Conservation (phyloP, 2,797 vertebrate species). For the Erithacus rubecula region DNA sequence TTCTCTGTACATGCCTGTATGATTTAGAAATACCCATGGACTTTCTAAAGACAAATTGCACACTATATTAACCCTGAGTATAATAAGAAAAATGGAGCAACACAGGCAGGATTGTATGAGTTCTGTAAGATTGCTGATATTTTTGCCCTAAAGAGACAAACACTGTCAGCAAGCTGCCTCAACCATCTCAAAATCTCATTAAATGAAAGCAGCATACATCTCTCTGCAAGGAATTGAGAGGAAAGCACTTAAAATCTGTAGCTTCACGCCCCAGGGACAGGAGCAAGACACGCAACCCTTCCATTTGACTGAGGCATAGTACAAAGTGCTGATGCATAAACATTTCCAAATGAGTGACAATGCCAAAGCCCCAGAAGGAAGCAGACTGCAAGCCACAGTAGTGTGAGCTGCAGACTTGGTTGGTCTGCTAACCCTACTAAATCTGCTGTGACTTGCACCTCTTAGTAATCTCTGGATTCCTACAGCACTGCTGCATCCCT, state of each 20-base stretch:
- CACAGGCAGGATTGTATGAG: background rate
- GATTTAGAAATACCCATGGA: background rate
- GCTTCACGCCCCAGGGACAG: background rate
- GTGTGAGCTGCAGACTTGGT: background rate
- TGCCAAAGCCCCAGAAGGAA: background rate
- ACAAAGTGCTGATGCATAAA: background rate
- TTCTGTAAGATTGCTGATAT: background rate
- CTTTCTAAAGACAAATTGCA: background rate
- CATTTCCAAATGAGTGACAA: background rate
- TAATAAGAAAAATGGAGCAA: background rate
- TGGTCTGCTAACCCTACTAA: background rate
- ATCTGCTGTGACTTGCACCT: background rate
- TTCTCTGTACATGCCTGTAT: background rate
- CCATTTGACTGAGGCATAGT: background rate
- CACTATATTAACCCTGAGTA: background rate
- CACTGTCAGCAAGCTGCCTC: background rate
- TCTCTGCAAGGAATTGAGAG: background rate
- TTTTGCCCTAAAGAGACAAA: background rate
- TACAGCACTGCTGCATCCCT: background rate
- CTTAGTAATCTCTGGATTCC: background rate
- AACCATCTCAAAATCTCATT: background rate
- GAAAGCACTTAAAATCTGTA: background rate
- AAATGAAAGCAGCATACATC: background rate
- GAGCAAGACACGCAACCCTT: rapidly evolving
- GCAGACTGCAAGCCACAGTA: rapidly evolving